phyloP scores from a whole-genome alignment of 2,797 vertebrate species.

The Aeoliscus strigatus region DNA sequence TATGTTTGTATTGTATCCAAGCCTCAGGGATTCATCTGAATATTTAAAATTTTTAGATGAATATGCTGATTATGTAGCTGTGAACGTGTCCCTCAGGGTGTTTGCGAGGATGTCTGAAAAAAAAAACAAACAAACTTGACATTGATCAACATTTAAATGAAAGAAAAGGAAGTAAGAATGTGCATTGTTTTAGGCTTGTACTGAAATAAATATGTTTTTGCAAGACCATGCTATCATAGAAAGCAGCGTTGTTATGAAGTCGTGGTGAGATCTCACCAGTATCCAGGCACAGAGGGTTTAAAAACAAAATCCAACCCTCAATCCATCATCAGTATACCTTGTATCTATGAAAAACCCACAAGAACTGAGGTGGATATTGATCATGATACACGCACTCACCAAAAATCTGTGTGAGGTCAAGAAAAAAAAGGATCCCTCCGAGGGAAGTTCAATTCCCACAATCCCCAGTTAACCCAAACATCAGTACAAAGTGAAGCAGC shows the following conservation, averaged over 20 bases:
- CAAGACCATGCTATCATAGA: neutral
- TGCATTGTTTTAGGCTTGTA: conserved; percentile 12
- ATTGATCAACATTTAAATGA: conserved; percentile 56
- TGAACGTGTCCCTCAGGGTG: conserved; percentile 42
- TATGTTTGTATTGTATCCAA: conserved; percentile 65
- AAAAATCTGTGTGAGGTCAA: conserved; percentile 63
- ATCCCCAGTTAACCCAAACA: conserved; percentile 70
- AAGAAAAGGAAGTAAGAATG: conserved; percentile 30
- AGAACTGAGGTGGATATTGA: conserved; percentile 70
- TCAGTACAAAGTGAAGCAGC: conserved; percentile 73
- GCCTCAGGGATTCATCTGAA: conserved; percentile 65
- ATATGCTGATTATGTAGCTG: conserved; percentile 59
- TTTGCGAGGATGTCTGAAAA: conserved; percentile 48
- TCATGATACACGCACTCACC: conserved; percentile 54
- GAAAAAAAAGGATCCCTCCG: conserved; percentile 45
- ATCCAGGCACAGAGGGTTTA: conserved; percentile 55
- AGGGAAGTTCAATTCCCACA: conserved; percentile 68
- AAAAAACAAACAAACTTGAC: conserved; percentile 42
- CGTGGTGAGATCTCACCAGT: conserved; percentile 47
- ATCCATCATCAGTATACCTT: conserved; percentile 56
- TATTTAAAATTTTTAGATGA: conserved; percentile 68
- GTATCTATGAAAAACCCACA: conserved; percentile 53
- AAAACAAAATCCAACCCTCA: conserved; percentile 62
- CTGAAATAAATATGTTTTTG: conserved; percentile 9
- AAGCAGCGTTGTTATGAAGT: conserved; percentile 28